A percentile compares a stretch with the other conserved stretches of the same genome.
phyloP scores from a whole-genome alignment of 1,140 invertebrate species.

The Leptopilina boulardi region DNA sequence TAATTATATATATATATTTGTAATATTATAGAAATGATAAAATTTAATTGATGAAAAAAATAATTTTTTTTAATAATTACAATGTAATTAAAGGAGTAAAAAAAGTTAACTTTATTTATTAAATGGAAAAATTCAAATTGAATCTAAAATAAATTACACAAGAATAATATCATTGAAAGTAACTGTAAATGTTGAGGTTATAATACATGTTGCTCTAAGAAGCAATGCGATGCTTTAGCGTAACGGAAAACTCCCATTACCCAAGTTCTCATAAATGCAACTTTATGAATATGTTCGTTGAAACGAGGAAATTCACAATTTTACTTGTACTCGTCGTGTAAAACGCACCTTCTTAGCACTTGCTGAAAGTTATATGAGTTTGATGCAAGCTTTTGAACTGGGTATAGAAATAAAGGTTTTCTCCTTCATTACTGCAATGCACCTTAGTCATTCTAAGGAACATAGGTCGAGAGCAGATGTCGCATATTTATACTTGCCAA shows the following conservation, averaged over 20 bases:
- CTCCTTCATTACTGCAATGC: not conserved
- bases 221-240: constrained; percentile 11
- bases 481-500: not conserved
- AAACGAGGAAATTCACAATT: constrained; percentile 18
- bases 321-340: not conserved
- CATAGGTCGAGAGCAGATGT: not conserved
- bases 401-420: not conserved
- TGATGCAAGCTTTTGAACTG: not conserved
- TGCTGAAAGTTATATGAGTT: constrained; percentile 7
- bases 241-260: constrained; percentile 10
- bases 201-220: not conserved
- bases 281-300: not conserved
- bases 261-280: not conserved
- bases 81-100: too few species aligned
- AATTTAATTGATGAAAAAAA: too few species aligned
- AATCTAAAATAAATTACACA: not conserved
- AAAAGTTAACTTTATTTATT: too few species aligned
- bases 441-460: not conserved
- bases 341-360: not conserved
- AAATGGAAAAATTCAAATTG: too few species aligned
- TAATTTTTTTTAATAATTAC: too few species aligned
- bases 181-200: not conserved
- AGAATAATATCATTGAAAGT: not conserved
- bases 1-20: too few species aligned
- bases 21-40: too few species aligned